Conservation (phyloP, 2,888 invertebrate genomes). For the Caenorhabditis angaria region DNA sequence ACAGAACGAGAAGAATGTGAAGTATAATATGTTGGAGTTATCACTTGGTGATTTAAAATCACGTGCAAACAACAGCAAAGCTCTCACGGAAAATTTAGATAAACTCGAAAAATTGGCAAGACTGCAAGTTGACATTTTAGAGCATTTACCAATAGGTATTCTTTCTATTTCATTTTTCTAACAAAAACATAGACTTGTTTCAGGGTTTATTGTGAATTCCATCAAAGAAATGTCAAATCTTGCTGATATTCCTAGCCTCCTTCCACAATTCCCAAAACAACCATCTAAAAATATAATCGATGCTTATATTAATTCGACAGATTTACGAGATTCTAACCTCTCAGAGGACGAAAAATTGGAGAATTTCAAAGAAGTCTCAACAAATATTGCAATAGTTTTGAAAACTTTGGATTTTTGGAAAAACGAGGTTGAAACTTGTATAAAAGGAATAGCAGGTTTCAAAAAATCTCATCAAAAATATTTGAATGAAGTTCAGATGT, state of each 20-base stretch:
- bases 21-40: slow-evolving; percentile 15
- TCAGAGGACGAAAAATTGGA: slow-evolving; percentile 10
- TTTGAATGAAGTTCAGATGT: slow-evolving; percentile 15
- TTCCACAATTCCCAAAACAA: slow-evolving; percentile 24
- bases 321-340: neutral
- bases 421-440: slow-evolving; percentile 5
- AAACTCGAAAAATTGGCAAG: slow-evolving; percentile 18
- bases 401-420: slow-evolving; percentile 18
- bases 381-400: slow-evolving; percentile 7
- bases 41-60: slow-evolving; percentile 12
- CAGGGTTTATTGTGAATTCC: slow-evolving; percentile 18
- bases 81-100: slow-evolving; percentile 14
- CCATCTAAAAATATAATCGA: slow-evolving; percentile 23
- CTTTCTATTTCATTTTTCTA: neutral
- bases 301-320: neutral
- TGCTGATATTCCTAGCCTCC: neutral
- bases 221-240: neutral
- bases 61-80: slow-evolving; percentile 9
- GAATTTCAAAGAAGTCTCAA: neutral
- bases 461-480: neutral
- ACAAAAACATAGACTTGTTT: neutral
- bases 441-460: slow-evolving; percentile 9
- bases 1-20: neutral
- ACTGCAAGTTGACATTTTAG: slow-evolving; percentile 14
- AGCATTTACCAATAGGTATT: slow-evolving; percentile 17